These are phyloP conservation scores for Hirtodrosophila histrioides DNA, from an alignment of 2,888 invertebrate species.

Conservation along the genomic window DNA sequence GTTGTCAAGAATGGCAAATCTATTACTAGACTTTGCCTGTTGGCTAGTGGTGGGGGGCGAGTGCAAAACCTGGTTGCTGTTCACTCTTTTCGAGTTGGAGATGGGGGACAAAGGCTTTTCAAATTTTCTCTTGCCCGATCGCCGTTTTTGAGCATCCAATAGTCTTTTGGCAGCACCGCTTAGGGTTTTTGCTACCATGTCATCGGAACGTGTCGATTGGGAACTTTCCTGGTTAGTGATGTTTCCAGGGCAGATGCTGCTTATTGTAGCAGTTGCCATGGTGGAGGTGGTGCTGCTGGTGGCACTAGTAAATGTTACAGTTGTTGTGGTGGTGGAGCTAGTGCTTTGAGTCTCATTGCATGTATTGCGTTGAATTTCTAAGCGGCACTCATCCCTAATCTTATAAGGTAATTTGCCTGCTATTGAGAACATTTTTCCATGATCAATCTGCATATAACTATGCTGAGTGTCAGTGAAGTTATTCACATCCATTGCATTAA, in stretches of 20 bases:
- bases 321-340: background rate
- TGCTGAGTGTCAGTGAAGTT: background rate
- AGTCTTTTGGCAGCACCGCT: conserved; percentile 7
- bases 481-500: background rate
- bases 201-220: background rate
- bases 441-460: conserved; percentile 1
- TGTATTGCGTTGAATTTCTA: background rate
- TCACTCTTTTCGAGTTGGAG: conserved; percentile 1
- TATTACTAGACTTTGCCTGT: conserved; percentile 1
- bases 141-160: conserved; percentile 3
- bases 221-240: background rate
- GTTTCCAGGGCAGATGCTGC: background rate
- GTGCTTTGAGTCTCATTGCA: conserved; percentile 1
- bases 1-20: conserved; percentile 9
- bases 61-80: background rate
- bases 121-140: background rate
- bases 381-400: background rate
- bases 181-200: background rate
- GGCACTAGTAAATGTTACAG: background rate
- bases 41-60: background rate
- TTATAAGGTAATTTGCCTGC: conserved; percentile 7
- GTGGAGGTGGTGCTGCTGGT: background rate
- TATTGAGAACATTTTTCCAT: conserved; percentile 1
- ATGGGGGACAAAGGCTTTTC: background rate
- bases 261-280: background rate